phyloP scores from a whole-genome alignment of 2,888 invertebrate species.

The Tridacna crocea region DNA sequence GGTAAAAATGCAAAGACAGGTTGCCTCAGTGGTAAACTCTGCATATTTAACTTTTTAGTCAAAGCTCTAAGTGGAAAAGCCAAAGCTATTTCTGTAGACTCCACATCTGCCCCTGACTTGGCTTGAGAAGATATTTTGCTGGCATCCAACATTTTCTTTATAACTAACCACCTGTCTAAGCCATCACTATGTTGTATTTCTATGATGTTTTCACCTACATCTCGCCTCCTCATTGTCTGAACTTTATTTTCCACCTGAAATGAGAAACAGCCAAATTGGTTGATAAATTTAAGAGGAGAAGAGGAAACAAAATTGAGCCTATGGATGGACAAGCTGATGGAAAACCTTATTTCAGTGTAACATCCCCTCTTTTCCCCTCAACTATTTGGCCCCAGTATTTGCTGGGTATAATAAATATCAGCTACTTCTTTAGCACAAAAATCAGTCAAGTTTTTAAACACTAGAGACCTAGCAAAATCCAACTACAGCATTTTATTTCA shows the following conservation, averaged over 20 bases:
- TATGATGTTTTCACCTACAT: conserved; percentile 75
- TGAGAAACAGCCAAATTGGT: no score
- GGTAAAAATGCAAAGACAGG: conserved; percentile 84
- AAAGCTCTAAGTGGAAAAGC: conserved; percentile 77
- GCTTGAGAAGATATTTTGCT: conserved; percentile 78
- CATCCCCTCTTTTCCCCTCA: no score
- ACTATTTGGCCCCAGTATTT: no score
- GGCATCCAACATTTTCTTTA: conserved; percentile 79
- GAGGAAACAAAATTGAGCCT: no score
- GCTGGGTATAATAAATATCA: no score
- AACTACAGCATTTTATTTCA: no score
- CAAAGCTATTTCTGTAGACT: conserved; percentile 82
- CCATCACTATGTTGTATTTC: conserved; percentile 76
- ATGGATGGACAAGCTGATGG: no score
- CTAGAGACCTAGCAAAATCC: no score
- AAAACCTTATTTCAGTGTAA: no score
- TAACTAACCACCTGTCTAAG: conserved; percentile 79
- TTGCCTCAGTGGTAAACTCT: conserved; percentile 78
- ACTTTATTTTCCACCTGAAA: conserved; percentile 71
- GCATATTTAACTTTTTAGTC: conserved; percentile 40
- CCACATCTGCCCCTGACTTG: conserved; percentile 82
- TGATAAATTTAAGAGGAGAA: no score
- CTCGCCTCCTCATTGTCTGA: conserved; percentile 74
- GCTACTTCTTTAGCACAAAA: no score
- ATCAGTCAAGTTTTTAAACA: no score